These are phyloP conservation scores for Pelobates cultripes DNA, from an alignment of 2,797 vertebrate genomes.

Conservation along the genomic window DNA sequence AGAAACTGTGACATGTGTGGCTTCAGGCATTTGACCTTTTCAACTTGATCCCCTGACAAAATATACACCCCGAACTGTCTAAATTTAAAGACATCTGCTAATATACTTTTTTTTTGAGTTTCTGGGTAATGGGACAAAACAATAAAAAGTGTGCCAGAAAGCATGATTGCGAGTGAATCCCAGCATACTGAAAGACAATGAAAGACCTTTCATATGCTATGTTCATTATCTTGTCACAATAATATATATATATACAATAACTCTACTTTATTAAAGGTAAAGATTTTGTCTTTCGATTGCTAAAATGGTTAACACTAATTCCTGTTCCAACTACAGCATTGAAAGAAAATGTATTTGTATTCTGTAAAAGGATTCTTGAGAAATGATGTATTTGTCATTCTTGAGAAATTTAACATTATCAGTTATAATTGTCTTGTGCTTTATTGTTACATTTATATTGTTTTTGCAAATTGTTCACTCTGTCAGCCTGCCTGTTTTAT, in stretches of 20 bases:
- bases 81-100: conserved; percentile 56
- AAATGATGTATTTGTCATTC: conserved; percentile 13
- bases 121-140: conserved; percentile 48
- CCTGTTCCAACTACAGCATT: not conserved
- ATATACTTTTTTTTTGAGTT: conserved; percentile 53
- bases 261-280: conserved; percentile 45
- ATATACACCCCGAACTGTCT: conserved; percentile 55
- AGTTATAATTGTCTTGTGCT: not conserved
- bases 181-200: conserved; percentile 32
- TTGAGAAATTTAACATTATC: not conserved
- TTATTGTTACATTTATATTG: not conserved
- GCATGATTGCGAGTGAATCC: conserved; percentile 32
- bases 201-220: conserved; percentile 42
- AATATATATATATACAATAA: conserved; percentile 38
- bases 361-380: not conserved
- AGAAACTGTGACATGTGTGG: conserved; percentile 55
- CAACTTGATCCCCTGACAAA: conserved; percentile 57
- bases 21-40: conserved; percentile 56
- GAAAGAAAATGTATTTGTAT: conserved; percentile 33
- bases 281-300: conserved; percentile 32
- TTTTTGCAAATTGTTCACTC: not conserved
- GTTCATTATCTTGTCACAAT: conserved; percentile 53
- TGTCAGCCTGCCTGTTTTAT: no score
- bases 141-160: conserved; percentile 46
- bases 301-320: conserved; percentile 29